A percentile compares a stretch with the other conserved stretches of the same genome.
Conservation (phyloP, 2,113 vertebrate genomes). For the Mungos mungo region DNA sequence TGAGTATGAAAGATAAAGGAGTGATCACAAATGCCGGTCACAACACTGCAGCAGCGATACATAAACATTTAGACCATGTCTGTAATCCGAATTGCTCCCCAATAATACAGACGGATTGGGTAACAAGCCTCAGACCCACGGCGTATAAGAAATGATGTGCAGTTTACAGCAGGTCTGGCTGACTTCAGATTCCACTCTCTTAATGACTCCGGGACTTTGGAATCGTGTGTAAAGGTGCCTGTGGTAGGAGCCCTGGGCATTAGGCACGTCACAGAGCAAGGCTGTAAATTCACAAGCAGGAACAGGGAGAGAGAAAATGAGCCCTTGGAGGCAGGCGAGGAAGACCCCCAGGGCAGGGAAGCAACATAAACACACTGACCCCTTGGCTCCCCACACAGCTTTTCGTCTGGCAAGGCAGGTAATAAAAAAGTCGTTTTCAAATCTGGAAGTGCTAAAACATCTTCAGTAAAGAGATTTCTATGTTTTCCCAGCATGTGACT, state of each 20-base stretch:
- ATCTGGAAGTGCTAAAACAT: neutral
- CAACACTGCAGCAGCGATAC: neutral
- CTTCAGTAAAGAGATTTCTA: neutral
- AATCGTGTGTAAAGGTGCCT: neutral
- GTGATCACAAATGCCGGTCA: neutral
- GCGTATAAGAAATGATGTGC: neutral
- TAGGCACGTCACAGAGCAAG: neutral
- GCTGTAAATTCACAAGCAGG: neutral
- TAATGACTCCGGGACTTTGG: neutral
- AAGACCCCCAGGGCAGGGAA: neutral
- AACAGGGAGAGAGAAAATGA: neutral
- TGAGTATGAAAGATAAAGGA: neutral
- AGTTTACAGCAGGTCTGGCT: neutral
- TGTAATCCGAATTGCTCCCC: neutral
- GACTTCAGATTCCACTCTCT: neutral
- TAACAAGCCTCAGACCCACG: neutral
- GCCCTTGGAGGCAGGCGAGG: neutral
- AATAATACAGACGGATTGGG: neutral
- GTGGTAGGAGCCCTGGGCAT: neutral
- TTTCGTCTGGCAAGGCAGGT: neutral
- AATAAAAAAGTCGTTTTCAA: neutral
- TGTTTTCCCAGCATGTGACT: neutral
- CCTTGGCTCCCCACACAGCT: neutral
- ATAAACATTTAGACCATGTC: neutral
- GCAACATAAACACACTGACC: rapidly evolving